A percentile compares a stretch with the other conserved stretches of the same genome.
These are phyloP conservation scores for Cerastoderma edule DNA, from an alignment of 2,888 invertebrate species.

Conservation along the genomic window DNA sequence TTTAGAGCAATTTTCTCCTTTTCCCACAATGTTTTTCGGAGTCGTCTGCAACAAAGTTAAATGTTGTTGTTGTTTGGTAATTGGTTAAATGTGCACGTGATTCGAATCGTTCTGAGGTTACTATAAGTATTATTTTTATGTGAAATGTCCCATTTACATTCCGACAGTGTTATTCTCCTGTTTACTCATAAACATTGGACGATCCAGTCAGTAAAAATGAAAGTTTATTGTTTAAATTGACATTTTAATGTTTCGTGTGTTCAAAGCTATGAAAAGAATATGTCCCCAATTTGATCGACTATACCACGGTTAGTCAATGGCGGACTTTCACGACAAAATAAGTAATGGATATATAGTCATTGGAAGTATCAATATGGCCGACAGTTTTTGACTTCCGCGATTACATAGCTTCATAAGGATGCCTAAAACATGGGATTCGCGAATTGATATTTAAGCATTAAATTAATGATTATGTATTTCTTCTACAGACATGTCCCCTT, in stretches of 20 bases:
- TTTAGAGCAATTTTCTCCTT: not conserved
- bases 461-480: too few relatives aligned
- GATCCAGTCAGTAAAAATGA: slow-evolving; percentile 15
- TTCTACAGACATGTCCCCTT: too few relatives aligned
- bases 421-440: too few relatives aligned
- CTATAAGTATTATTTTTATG: not conserved
- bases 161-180: slow-evolving; percentile 18
- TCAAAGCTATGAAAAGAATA: slow-evolving; percentile 5
- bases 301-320: slow-evolving; percentile 13
- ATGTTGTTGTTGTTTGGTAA: not conserved
- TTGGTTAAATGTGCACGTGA: not conserved
- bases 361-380: too few relatives aligned
- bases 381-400: too few relatives aligned
- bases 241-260: slow-evolving; percentile 18
- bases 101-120: not conserved
- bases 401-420: too few relatives aligned
- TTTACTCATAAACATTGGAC: slow-evolving; percentile 13
- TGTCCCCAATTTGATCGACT: slow-evolving; percentile 1
- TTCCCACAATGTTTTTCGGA: not conserved
- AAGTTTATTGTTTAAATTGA: slow-evolving; percentile 27
- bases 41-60: not conserved
- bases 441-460: too few relatives aligned
- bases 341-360: too few relatives aligned
- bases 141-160: slow-evolving; percentile 8
- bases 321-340: too few relatives aligned